These are phyloP conservation scores for Capreolus pygargus DNA, from an alignment of 2,113 vertebrate genomes.

Conservation along the genomic window DNA sequence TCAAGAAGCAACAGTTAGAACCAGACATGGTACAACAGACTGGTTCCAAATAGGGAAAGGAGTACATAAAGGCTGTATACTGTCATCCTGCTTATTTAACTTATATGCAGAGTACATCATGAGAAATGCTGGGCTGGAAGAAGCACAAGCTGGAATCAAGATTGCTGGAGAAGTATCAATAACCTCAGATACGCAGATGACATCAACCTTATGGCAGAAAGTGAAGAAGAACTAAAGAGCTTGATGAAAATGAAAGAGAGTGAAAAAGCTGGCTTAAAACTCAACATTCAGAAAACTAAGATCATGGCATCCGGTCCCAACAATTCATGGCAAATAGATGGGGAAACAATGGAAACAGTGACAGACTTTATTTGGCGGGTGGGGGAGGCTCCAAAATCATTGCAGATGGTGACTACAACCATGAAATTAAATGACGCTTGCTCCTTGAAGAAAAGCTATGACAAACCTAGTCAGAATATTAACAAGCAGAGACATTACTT, in stretches of 20 bases:
- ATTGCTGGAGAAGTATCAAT: background rate
- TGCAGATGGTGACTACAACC: background rate
- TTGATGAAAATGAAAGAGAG: background rate
- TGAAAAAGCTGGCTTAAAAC: background rate
- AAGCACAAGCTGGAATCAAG: background rate
- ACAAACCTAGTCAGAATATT: background rate
- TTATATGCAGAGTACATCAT: background rate
- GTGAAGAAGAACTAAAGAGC: background rate
- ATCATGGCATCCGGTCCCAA: background rate
- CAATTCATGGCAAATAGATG: background rate
- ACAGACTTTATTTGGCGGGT: background rate
- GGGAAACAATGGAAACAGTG: background rate
- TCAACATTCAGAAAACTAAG: background rate
- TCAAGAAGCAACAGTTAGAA: background rate
- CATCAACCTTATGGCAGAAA: background rate
- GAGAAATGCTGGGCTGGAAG: background rate
- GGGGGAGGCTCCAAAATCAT: background rate
- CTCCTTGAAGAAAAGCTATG: background rate
- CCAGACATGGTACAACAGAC: background rate
- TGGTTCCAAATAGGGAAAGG: background rate
- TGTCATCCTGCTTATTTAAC: background rate
- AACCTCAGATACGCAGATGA: background rate
- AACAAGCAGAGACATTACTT: background rate
- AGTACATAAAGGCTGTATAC: background rate
- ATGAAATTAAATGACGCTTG: background rate